Evolutionary conservation across 2,113 vertebrate species (phyloP).

Genomic region (Cranoglanis bouderius): DNA sequence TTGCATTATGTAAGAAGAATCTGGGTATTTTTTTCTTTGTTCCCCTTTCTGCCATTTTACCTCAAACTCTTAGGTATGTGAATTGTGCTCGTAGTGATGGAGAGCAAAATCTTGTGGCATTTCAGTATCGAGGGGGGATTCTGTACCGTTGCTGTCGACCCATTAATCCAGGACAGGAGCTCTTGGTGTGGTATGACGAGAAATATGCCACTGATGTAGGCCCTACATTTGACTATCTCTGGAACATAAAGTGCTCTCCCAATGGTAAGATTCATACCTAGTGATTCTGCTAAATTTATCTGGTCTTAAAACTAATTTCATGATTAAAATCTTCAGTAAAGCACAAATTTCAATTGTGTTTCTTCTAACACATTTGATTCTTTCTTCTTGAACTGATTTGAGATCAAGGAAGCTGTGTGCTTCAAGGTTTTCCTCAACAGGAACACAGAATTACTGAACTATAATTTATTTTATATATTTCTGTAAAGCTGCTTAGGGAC

Average conservation of each 20-base stretch:
- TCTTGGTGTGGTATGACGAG: neutral
- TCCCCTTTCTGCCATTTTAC: neutral
- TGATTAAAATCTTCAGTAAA: neutral
- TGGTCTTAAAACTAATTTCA: neutral
- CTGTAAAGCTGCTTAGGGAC: no score
- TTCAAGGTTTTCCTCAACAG: neutral
- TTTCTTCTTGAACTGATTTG: neutral
- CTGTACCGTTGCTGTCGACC: neutral
- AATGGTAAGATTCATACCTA: neutral
- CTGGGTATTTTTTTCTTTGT: neutral
- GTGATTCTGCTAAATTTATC: neutral
- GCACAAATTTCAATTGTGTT: neutral
- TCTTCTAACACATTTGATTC: neutral
- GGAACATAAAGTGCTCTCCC: neutral
- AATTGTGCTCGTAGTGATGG: neutral
- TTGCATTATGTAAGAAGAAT: neutral
- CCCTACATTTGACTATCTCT: neutral
- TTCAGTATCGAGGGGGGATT: neutral
- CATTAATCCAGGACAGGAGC: neutral
- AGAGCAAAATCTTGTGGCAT: neutral
- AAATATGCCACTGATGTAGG: neutral
- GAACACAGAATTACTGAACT: neutral
- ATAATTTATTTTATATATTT: neutral
- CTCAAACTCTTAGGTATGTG: neutral
- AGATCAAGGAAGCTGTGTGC: neutral